Base-by-base conservation (phyloP, 2,888 invertebrate species). In the Desoria tigrina region DNA sequence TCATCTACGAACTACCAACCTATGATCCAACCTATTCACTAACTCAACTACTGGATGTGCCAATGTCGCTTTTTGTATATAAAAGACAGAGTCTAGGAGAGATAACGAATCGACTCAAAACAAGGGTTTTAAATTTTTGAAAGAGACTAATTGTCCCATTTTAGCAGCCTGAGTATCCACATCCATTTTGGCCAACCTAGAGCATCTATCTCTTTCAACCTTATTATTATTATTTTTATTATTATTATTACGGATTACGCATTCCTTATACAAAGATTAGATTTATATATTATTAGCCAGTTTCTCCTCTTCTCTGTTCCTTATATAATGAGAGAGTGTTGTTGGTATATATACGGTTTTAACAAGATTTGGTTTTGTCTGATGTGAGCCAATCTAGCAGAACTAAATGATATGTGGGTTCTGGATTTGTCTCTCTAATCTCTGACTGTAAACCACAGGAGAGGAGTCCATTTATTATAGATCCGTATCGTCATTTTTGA, bases 101-200 rank as follows among this genome's bases (percentile, higher is more conserved):
- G n/a, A n/a, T n/a, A 32, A 32, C 32, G 32, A 23, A 42, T 37
- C 42, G 28, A 57, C 57, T 57, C 57, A 57, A 57, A 57, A 57
- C 57, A 57, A 57, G 45, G 42, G 45, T 32, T 51, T 56, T 6
- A 32, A 26, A 55, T 26, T 56, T 45, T 62, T 62, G 72, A 72
- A 72, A 69, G 69, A 72, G 72, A 72, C 72, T 72, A 72, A 72
- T 72, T 72, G 68, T 61, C 45, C 67, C 57, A 54, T 72, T 61
- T 65, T 60, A 49, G 28, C 61, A 63, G 58, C 32, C 21, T 21
- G 56, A 56, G 56, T 56, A 27, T 37, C 56, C 39, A 27, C 28
- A 24, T 42, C 61, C 53, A 54, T 61, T 61, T 61, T 61, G 28
- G 23, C 60, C 11, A 37, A 24, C 11, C 9, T 24, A 4, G 4